Evolutionary conservation across 2,113 vertebrate species (phyloP), one percentile per base, ranked within the genome.

Genomic region (Nibea coibor): DNA sequence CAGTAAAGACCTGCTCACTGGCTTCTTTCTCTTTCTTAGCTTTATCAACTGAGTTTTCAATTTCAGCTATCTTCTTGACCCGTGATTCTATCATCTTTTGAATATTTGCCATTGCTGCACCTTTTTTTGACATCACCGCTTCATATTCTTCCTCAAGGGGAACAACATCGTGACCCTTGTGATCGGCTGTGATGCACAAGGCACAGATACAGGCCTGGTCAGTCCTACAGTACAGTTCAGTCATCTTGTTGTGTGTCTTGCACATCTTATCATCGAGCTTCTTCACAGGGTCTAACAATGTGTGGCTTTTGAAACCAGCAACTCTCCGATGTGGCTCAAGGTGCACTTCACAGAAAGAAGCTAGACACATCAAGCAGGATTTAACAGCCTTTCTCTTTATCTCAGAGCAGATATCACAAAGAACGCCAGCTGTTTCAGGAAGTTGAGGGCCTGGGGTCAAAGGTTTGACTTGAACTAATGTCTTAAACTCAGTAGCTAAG

Each of bases 371-470:
- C 54, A 83, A 66, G 43, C 85, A 90, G 19, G 85, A 89, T 45
- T 90, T 89, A 3, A 86, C 94, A 0, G 97, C 96, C 74, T 92
- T 96, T 7, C 17, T 24, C 86, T 95, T 96, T 84, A 89, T 94
- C 51, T 94, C 94, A 0, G 95, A 93, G 92, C 97, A 98, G 67
- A 96, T 92, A 65, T 97, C 83, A 59, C 85, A 90, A 3, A 48
- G 70, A 17, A 83, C 45, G 0, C 31, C 50, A 16, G 8, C 20
- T 57, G 20, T 4, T 72, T 28, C 64, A 20, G 31, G 45, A 39
- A 42, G 22, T 15, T 35, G 11, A n/a, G 24, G 16, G 5, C 59
- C 51, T 70, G 71, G 15, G 48, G 58, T 17, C 15, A 72, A 74
- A 51, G 47, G 28, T 45, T 74, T 83, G 51, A 69, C 35, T 59